A percentile compares a stretch with the other conserved stretches of the same genome.
Conservation (phyloP, 2,797 vertebrate species). For the Moxostoma hubbsi region DNA sequence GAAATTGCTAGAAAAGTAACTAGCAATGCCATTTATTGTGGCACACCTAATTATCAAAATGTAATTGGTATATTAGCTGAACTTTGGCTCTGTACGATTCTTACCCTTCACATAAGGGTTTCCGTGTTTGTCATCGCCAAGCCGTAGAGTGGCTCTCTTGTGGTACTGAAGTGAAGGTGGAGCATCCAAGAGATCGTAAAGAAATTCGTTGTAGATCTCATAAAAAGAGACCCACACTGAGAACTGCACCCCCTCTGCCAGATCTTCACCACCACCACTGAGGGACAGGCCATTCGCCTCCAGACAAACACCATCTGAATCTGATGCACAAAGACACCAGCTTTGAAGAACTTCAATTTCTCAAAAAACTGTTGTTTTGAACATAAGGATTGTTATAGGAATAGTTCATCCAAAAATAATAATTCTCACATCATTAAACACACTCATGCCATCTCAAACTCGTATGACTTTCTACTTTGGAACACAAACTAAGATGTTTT, state of each 20-base stretch:
- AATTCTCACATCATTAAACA: too few species aligned
- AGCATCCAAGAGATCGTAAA: slow-evolving; percentile 91
- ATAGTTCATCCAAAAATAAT: too few species aligned
- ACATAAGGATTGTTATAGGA: too few species aligned
- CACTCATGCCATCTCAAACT: too few species aligned
- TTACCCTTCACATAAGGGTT: slow-evolving; percentile 95
- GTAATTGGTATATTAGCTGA: too few species aligned
- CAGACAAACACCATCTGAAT: slow-evolving; percentile 79
- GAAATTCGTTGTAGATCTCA: slow-evolving; percentile 97
- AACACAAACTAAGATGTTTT: too few species aligned
- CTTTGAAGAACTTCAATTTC: neutral
- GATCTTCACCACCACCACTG: slow-evolving; percentile 67
- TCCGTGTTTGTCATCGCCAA: slow-evolving; percentile 94
- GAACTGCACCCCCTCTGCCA: slow-evolving; percentile 80
- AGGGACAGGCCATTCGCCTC: slow-evolving; percentile 80
- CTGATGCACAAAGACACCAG: slow-evolving; percentile 55
- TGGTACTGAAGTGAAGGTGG: slow-evolving; percentile 73
- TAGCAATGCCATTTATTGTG: neutral
- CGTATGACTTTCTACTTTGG: too few species aligned
- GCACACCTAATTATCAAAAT: neutral
- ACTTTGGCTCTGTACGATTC: neutral
- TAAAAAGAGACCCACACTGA: slow-evolving; percentile 98
- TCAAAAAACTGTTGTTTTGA: too few species aligned
- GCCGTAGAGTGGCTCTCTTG: slow-evolving; percentile 88
- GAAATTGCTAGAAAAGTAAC: too few species aligned